A percentile compares a stretch with the other conserved stretches of the same genome.
These are phyloP conservation scores for Larimichthys crocea DNA, from an alignment of 2,113 vertebrate species.

Conservation along the genomic window DNA sequence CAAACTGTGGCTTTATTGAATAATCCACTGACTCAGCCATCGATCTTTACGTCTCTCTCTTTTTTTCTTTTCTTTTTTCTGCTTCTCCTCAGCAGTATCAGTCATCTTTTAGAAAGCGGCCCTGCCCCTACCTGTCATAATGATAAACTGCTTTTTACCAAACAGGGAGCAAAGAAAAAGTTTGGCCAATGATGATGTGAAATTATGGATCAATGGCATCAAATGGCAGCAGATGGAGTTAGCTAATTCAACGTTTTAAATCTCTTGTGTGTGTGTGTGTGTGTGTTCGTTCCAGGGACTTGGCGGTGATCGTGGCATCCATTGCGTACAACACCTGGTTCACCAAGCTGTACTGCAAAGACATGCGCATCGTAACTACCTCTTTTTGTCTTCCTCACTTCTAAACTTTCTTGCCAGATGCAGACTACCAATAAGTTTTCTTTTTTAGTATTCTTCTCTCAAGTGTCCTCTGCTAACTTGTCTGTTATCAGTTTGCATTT, in stretches of 20 bases:
- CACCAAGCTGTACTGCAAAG: constrained; percentile 92
- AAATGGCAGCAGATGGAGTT: constrained; percentile 70
- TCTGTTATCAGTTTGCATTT: constrained; percentile 7
- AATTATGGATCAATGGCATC: constrained; percentile 72
- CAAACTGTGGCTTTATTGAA: constrained; percentile 79
- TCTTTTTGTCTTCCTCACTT: neutral
- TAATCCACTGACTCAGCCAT: constrained; percentile 78
- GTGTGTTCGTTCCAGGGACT: constrained; percentile 85
- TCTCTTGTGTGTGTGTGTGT: constrained; percentile 45
- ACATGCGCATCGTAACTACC: constrained; percentile 89
- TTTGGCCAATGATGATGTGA: constrained; percentile 62
- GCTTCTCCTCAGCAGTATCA: constrained; percentile 63
- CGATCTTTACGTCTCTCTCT: constrained; percentile 62
- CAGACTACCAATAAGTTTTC: neutral
- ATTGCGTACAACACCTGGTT: constrained; percentile 96
- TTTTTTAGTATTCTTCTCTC: neutral
- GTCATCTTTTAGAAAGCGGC: constrained; percentile 74
- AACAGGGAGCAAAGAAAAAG: constrained; percentile 52
- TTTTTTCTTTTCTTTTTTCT: neutral
- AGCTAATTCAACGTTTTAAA: constrained; percentile 57
- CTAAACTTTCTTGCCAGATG: constrained; percentile 30
- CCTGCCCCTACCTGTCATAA: constrained; percentile 60
- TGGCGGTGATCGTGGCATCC: constrained; percentile 93
- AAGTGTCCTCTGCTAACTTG: neutral
- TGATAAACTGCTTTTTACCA: constrained; percentile 71